Evolutionary conservation across 2,888 invertebrate genomes (phyloP).

Genomic region (Eupithecia exiguata): DNA sequence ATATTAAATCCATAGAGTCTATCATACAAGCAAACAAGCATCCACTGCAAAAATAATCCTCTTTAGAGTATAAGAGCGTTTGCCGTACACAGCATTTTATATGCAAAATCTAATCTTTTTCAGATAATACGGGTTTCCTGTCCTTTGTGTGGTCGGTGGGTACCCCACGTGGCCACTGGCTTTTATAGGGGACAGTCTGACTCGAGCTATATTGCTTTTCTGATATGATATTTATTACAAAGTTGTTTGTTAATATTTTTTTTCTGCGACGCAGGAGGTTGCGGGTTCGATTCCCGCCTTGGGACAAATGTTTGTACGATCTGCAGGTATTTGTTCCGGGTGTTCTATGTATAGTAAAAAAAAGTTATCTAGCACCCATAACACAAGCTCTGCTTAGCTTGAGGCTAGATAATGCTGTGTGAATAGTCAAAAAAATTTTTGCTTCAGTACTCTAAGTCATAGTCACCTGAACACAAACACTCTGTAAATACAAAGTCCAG

Average conservation of each 20-base stretch:
- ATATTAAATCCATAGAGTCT: background rate
- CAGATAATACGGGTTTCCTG: conserved; percentile 28
- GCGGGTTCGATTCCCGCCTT: too few species aligned
- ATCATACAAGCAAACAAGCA: conserved; percentile 16
- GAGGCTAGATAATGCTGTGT: too few species aligned
- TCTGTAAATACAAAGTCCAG: conserved; percentile 28
- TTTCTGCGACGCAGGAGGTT: too few species aligned
- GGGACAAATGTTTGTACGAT: too few species aligned
- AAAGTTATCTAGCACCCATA: too few species aligned
- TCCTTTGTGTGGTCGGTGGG: conserved; percentile 25
- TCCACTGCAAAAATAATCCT: conserved; percentile 22
- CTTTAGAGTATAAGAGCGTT: conserved; percentile 25
- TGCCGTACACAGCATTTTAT: conserved; percentile 35
- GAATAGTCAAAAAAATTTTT: too few species aligned
- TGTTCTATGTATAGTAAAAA: too few species aligned
- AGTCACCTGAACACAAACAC: too few species aligned
- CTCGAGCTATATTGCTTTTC: conserved; percentile 23
- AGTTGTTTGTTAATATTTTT: too few species aligned
- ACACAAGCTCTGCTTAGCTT: too few species aligned
- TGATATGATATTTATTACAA: conserved; percentile 3
- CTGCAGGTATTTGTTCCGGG: too few species aligned
- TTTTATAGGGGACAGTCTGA: conserved; percentile 24
- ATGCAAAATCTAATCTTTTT: conserved; percentile 39
- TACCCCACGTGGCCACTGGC: conserved; percentile 23
- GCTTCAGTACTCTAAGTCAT: too few species aligned